Evolutionary conservation across 1,140 invertebrate species (phyloP).

Genomic region (Galleria mellonella): DNA sequence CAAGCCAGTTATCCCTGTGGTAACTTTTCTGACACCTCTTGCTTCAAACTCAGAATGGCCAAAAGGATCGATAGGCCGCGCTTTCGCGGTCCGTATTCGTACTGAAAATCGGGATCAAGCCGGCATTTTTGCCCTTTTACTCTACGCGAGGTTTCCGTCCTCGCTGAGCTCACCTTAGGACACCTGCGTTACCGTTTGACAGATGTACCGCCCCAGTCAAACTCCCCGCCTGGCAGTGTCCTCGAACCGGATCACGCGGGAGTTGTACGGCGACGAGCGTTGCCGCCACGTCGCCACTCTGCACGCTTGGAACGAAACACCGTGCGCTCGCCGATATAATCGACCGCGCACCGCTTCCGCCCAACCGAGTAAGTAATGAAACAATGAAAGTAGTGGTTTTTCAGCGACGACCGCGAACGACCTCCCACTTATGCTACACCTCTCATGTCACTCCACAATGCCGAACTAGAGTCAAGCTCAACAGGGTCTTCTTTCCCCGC

Average conservation of each 20-base stretch:
- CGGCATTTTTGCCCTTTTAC: too few species aligned
- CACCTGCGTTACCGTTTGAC: constrained; percentile 89
- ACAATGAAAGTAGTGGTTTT: constrained; percentile 84
- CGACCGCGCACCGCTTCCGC: constrained; percentile 73
- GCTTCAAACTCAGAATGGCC: too few species aligned
- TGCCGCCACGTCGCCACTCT: constrained; percentile 16
- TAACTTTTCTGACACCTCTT: too few species aligned
- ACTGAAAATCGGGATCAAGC: too few species aligned
- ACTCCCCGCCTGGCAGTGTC: constrained; percentile 85
- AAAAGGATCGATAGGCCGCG: too few species aligned
- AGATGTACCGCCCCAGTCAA: constrained; percentile 90
- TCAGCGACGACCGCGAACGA: constrained; percentile 71
- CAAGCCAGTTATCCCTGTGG: too few species aligned
- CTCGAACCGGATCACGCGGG: constrained; percentile 75
- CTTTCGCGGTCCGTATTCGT: too few species aligned
- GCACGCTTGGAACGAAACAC: constrained; percentile 52
- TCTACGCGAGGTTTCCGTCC: constrained; percentile 85
- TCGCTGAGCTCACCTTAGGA: constrained; percentile 89
- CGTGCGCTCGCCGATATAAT: constrained; percentile 50
- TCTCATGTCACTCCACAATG: too few species aligned
- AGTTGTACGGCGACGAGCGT: constrained; percentile 33
- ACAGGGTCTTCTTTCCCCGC: too few species aligned
- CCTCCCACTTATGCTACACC: constrained; percentile 86
- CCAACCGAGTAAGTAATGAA: constrained; percentile 81
- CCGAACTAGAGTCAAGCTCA: too few species aligned